Conservation (phyloP, 2,888 invertebrate genomes). For the Tenthredo livida region DNA sequence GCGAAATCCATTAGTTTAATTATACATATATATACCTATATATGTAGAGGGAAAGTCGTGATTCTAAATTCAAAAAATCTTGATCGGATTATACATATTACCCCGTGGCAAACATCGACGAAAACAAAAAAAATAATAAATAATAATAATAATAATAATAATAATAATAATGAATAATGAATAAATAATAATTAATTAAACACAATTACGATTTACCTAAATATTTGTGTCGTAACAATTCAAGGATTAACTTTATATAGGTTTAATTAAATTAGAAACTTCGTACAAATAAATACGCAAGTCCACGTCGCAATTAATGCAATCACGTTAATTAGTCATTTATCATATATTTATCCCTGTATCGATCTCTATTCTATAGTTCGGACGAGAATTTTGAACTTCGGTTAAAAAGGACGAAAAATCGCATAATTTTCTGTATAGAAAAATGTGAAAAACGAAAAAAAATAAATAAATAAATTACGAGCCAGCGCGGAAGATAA, state of each 20-base stretch:
- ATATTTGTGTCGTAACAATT: conserved; percentile 1
- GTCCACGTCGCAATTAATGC: conserved; percentile 15
- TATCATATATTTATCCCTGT: not conserved
- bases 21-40: not conserved
- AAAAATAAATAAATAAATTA: too few species aligned
- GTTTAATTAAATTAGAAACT: conserved; percentile 15
- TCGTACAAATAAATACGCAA: not conserved
- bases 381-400: not conserved
- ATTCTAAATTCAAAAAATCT: not conserved
- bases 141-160: too few species aligned
- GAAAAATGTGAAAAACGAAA: too few species aligned
- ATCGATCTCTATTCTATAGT: not conserved
- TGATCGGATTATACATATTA: not conserved
- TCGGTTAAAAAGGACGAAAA: not conserved
- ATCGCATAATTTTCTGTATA: too few species aligned
- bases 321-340: conserved; percentile 11
- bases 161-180: too few species aligned
- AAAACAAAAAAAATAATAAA: not conserved
- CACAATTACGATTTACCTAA: not conserved
- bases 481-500: too few species aligned
- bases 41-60: not conserved
- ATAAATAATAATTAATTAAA: not conserved
- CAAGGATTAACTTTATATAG: not conserved
- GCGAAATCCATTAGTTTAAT: not conserved
- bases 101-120: not conserved